Base-by-base conservation (phyloP, 92 coral and sea anemone species). In the Hydrozoanthus gracilis region DNA sequence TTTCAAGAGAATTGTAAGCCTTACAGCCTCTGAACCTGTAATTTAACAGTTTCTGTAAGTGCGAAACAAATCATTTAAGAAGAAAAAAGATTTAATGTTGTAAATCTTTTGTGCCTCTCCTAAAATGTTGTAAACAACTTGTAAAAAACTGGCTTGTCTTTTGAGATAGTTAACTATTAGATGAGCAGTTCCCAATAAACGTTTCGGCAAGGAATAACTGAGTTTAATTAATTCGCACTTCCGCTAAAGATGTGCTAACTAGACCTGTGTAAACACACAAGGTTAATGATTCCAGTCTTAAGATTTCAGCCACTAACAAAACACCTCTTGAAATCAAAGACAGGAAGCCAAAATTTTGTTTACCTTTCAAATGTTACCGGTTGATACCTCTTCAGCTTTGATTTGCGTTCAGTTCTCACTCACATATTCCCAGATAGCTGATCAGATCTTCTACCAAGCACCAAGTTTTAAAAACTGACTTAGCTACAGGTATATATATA, bases 161-260 rank as follows among this genome's bases (percentile, higher is more conserved):
- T 46, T 12, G 14, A 8, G 16, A 16, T 8, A 51, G 60, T 80
- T 64, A 47, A 18, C 73, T 54, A 51, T 66, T 35, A 49, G 8
- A 18, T 65, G 18, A 11, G 4, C 58, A 49, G 16, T 10, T 44
- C 66, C 50, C 75, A 65, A 80, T 47, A 80, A 49, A 80, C 0
- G 48, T 49, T n/a, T 9, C 49, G 13, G 44, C 72, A 79, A 68
- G 39, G 62, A 18, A 80, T 47, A 66, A 80, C 73, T 11, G 54
- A 49, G 60, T 65, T 65, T 80, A 80, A 80, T 80, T 65, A 80
- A 80, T 65, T 20, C 60, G 15, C 47, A 13, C 62, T 80, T 80
- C 85, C 85, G 74, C 85, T 47, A 47, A 80, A 49, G 48, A 80
- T 49, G 74, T 80, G 85, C 85, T 80, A 80, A 80, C 85, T 80